Evolutionary conservation across 2,113 vertebrate genomes (phyloP).

Genomic region (Genyomyrus donnyi): DNA sequence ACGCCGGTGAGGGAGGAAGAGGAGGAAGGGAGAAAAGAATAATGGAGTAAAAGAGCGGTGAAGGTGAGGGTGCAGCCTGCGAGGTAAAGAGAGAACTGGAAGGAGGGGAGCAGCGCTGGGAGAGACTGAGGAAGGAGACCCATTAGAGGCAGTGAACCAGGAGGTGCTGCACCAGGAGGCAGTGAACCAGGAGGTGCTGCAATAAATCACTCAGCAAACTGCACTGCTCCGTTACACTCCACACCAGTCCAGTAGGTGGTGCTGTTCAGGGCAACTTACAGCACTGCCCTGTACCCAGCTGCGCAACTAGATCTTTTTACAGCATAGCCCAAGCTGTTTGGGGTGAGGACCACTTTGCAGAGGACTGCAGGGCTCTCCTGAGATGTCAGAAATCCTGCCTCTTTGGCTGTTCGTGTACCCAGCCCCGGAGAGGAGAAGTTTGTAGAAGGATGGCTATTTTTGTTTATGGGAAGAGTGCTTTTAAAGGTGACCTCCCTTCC

Average conservation of each 20-base stretch:
- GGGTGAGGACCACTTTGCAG: not conserved
- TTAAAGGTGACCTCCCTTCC: not conserved
- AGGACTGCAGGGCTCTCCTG: not conserved
- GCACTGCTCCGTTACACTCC: not conserved
- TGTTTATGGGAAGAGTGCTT: not conserved
- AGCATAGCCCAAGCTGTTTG: not conserved
- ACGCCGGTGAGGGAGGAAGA: not conserved
- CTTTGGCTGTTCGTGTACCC: not conserved
- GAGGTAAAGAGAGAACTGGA: not conserved
- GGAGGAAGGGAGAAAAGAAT: not conserved
- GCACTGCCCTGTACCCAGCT: not conserved
- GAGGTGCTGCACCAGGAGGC: not conserved
- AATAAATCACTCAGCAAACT: not conserved
- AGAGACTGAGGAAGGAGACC: not conserved
- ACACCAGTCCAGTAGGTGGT: not conserved
- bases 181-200: not conserved
- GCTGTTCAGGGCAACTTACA: not conserved
- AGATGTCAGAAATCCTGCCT: not conserved
- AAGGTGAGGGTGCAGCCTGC: not conserved
- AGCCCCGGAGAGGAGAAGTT: not conserved
- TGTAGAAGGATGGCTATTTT: not conserved
- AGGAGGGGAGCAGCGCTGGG: not conserved
- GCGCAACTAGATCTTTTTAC: not conserved
- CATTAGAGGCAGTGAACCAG: not conserved
- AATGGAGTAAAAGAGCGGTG: not conserved